Evolutionary conservation across 2,797 vertebrate species (phyloP).

Genomic region (Somateria mollissima): DNA sequence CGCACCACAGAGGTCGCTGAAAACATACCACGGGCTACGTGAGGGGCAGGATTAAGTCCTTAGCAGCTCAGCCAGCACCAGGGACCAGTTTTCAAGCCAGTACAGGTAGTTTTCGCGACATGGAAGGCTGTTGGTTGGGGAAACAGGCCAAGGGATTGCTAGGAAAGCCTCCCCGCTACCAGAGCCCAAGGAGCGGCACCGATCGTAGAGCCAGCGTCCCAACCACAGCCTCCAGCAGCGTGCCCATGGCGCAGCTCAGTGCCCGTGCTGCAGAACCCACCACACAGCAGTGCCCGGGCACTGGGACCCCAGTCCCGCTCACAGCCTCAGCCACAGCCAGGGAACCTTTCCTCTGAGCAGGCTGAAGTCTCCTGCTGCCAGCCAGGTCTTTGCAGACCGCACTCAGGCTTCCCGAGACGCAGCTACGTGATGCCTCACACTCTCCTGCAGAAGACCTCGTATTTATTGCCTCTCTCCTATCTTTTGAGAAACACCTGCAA

Average conservation of each 20-base stretch:
- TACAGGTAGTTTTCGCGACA: neutral
- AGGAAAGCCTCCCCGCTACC: neutral
- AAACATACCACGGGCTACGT: neutral
- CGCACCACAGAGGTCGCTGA: neutral
- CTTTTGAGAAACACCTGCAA: neutral
- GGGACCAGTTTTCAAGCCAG: neutral
- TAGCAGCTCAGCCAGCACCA: neutral
- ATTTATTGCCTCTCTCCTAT: neutral
- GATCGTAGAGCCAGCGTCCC: accelerated
- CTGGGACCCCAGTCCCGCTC: neutral
- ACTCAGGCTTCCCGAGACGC: neutral
- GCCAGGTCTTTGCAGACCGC: neutral
- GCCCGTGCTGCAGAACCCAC: neutral
- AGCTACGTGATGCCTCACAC: accelerated
- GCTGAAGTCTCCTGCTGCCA: neutral
- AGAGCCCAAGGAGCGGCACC: accelerated
- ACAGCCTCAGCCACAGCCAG: neutral
- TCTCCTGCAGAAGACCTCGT: neutral
- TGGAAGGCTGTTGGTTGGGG: accelerated
- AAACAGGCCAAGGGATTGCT: neutral
- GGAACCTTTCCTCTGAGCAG: neutral
- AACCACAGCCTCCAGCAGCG: neutral
- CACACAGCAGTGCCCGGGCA: accelerated
- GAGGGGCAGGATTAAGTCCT: neutral
- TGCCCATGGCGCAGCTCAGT: accelerated